Conservation (phyloP, 2,797 vertebrate genomes). For the Eidolon dupreanum region DNA sequence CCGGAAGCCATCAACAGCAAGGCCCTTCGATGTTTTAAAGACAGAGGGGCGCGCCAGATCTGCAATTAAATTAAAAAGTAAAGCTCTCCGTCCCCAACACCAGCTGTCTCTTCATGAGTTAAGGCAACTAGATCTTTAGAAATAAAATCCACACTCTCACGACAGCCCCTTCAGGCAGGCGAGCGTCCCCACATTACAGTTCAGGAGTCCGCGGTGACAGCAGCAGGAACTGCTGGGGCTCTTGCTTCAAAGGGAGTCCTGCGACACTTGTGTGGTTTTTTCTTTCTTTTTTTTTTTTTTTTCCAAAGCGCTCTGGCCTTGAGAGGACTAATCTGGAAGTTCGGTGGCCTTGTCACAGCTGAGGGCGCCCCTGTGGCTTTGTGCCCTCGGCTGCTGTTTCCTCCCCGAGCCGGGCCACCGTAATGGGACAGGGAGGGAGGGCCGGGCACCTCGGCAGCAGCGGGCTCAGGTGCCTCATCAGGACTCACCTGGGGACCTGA, state of each 20-base stretch:
- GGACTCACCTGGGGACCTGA: neutral
- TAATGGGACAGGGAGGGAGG: neutral
- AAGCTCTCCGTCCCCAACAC: neutral
- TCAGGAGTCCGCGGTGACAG: fast-evolving
- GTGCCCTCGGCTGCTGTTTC: too few species aligned
- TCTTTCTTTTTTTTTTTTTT: too few species aligned
- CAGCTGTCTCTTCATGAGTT: neutral
- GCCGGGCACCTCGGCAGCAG: neutral
- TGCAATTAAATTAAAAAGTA: neutral
- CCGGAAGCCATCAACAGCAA: neutral
- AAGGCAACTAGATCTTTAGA: neutral
- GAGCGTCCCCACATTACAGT: too few species aligned
- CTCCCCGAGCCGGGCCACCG: neutral
- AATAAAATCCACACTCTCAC: neutral
- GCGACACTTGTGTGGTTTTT: too few species aligned
- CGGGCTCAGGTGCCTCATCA: neutral
- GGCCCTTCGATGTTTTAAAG: neutral
- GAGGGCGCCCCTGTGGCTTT: neutral
- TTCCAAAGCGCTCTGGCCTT: neutral
- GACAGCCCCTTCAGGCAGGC: neutral
- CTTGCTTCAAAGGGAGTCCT: too few species aligned
- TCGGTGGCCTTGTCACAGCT: neutral
- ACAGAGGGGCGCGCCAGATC: neutral
- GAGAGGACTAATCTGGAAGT: neutral
- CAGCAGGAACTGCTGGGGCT: neutral